Conservation (phyloP, 2,888 invertebrate species). For the Orthosia cruda region DNA sequence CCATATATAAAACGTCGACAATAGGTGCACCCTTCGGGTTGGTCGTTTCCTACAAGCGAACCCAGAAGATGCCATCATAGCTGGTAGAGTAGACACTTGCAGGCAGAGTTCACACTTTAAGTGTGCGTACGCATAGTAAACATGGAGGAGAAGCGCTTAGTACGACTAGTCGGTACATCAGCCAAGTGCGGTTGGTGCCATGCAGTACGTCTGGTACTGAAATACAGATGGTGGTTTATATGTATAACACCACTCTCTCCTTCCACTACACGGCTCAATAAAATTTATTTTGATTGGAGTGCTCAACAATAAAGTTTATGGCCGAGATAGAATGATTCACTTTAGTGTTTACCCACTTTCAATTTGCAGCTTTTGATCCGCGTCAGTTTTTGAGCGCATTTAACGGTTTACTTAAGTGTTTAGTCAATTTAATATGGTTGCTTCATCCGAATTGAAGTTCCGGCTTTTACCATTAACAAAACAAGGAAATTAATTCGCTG, state of each 20-base stretch:
- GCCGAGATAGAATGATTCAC: not conserved
- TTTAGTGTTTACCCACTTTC: not conserved
- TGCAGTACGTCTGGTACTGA: not conserved
- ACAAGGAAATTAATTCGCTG: not conserved
- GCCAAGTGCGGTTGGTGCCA: not conserved
- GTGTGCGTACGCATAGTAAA: too few species aligned
- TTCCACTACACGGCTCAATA: not conserved
- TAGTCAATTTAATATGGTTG: too few species aligned
- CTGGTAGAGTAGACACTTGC: not conserved
- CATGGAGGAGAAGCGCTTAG: too few species aligned
- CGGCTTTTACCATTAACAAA: too few species aligned
- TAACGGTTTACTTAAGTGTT: not conserved
- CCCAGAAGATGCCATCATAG: too few species aligned
- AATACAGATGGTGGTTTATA: too few species aligned
- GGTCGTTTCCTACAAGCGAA: too few species aligned
- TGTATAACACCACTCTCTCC: not conserved
- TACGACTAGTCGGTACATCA: not conserved
- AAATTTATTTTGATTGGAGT: not conserved
- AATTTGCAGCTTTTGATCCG: not conserved
- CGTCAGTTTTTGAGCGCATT: not conserved
- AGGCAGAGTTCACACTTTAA: too few species aligned
- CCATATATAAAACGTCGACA: too few species aligned
- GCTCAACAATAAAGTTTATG: not conserved
- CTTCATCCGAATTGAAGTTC: too few species aligned
- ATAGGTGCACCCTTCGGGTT: too few species aligned